phyloP scores from a whole-genome alignment of 2,888 invertebrate genomes.

The Galerucella calmariensis region DNA sequence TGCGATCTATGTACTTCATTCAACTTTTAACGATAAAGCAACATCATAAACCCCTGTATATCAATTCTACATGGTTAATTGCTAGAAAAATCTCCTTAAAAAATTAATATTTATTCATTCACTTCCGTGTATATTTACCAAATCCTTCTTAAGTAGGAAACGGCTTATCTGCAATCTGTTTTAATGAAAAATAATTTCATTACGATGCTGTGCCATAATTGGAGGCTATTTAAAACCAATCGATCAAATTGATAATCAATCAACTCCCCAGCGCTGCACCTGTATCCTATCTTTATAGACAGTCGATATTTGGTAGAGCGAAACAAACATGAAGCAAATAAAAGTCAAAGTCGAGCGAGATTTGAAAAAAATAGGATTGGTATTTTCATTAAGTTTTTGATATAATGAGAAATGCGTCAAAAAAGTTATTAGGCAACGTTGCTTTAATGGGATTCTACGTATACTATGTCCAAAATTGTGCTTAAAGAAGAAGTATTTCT shows the following conservation, averaged over 20 bases:
- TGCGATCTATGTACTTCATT: no score
- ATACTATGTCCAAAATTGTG: no score
- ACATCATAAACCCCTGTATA: no score
- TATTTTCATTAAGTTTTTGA: no score
- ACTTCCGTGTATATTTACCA: constrained; percentile 12
- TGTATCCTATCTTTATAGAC: constrained; percentile 39
- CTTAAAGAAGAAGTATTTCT: no score
- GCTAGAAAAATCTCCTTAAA: neutral
- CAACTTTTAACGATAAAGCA: no score
- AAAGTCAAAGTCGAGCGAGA: constrained; percentile 37
- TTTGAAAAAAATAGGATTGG: no score
- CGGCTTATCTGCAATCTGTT: constrained; percentile 40
- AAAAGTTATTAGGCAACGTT: no score
- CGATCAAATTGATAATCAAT: constrained; percentile 56
- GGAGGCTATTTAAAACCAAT: constrained; percentile 54
- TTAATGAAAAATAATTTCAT: constrained; percentile 49
- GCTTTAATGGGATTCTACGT: no score
- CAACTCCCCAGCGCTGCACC: constrained; percentile 52
- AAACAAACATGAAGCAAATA: neutral
- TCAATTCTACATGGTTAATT: neutral
- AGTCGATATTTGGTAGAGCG: constrained; percentile 19
- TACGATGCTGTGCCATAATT: constrained; percentile 50
- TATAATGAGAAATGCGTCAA: no score
- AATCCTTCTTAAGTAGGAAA: constrained; percentile 27
- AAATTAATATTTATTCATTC: constrained; percentile 6